Percentiles rank a stretch among this genome's conserved stretches.
These are phyloP conservation scores for Epinotia demarniana DNA, from an alignment of 2,888 invertebrate species.

Conservation along the genomic window DNA sequence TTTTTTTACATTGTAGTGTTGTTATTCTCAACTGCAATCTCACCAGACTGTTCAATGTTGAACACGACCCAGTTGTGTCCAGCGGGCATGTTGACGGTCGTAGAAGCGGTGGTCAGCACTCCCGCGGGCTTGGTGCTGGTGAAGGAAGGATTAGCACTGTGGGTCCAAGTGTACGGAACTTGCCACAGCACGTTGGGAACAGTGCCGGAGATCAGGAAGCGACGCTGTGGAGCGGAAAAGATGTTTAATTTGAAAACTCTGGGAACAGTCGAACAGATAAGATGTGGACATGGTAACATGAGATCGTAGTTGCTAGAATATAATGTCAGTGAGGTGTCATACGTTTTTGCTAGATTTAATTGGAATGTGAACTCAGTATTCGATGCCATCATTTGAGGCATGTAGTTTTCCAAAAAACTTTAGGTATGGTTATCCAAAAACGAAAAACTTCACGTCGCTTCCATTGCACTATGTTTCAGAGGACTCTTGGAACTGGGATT, in stretches of 20 bases:
- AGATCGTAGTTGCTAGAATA: too few species aligned
- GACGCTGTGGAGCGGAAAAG: conserved; percentile 58
- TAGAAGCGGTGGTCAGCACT: conserved; percentile 56
- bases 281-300: too few species aligned
- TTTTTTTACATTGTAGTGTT: neutral
- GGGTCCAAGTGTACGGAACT: conserved; percentile 77
- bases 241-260: neutral
- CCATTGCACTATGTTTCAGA: too few species aligned
- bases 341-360: too few species aligned
- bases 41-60: conserved; percentile 80
- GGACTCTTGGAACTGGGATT: too few species aligned
- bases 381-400: too few species aligned
- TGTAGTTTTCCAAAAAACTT: too few species aligned
- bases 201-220: conserved; percentile 65
- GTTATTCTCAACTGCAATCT: conserved; percentile 28
- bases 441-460: too few species aligned
- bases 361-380: too few species aligned
- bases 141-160: conserved; percentile 69
- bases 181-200: conserved; percentile 63
- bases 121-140: conserved; percentile 65
- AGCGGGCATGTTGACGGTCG: conserved; percentile 53
- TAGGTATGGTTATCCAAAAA: too few species aligned
- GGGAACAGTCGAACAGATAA: too few species aligned
- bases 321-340: too few species aligned
- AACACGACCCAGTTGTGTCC: conserved; percentile 84